phyloP scores from a whole-genome alignment of 1,140 invertebrate genomes.

The Neodiprion lecontei region DNA sequence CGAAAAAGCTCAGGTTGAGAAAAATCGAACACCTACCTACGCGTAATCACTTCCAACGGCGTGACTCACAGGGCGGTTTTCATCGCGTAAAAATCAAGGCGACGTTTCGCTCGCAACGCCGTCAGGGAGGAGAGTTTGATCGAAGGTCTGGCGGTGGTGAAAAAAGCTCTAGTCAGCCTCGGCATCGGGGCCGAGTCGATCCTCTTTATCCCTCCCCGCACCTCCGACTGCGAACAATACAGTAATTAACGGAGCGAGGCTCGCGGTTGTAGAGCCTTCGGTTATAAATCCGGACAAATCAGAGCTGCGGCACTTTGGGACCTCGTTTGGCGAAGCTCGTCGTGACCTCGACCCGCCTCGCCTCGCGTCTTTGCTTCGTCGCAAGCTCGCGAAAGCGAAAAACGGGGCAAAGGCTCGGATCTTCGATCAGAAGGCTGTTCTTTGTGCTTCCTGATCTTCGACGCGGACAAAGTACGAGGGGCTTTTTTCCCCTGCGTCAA shows the following conservation, averaged over 20 bases:
- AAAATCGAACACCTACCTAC: no score
- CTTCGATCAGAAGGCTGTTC: not conserved
- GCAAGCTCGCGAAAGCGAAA: not conserved
- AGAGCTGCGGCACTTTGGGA: not conserved
- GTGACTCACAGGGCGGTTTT: no score
- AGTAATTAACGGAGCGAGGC: conserved; percentile 8
- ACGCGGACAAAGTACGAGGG: no score
- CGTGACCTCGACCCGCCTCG: not conserved
- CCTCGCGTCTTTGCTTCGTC: not conserved
- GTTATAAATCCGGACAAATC: not conserved
- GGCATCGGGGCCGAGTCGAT: not conserved
- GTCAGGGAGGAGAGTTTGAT: no score
- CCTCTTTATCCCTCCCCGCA: not conserved
- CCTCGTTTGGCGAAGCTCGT: not conserved
- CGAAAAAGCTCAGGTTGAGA: no score
- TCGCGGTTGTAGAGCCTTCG: not conserved
- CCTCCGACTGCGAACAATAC: conserved; percentile 6
- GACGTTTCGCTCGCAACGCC: no score
- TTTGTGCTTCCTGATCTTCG: no score
- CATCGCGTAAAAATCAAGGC: no score
- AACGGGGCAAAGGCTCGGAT: not conserved
- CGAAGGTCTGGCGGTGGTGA: not conserved
- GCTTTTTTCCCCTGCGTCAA: no score
- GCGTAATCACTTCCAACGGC: no score
- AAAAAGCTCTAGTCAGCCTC: not conserved